Base-by-base conservation (phyloP, 2,113 vertebrate genomes). In the Odontesthes bonariensis region DNA sequence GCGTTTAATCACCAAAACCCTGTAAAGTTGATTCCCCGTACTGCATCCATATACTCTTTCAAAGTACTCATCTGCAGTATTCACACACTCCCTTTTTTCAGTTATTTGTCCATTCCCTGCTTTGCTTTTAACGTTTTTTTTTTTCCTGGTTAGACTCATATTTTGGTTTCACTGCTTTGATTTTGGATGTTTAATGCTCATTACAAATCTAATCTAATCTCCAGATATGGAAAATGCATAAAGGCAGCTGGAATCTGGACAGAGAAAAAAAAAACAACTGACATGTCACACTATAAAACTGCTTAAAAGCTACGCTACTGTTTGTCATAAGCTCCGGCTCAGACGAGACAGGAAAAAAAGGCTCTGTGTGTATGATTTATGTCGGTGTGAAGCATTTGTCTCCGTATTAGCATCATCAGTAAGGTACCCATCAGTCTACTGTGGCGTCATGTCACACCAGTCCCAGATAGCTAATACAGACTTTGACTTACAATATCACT, bases 221-320 rank as follows among this genome's bases (percentile, higher is more conserved):
- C 14, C 5, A 5, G 27, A 16, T 66, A 22, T 19, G 0, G 3
- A 65, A 51, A 51, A 44, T 46, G 23, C 35, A 38, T 32, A 13
- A 56, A 69, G 53, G 42, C 38, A 32, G 9, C 8, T 17, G 23
- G 40, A 1, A 42, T n/a, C 14, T 17, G 12, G 23, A 55, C 8
- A 40, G 5, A 67, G 22, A 67, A 66, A 40, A 66, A 27, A 27
- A 67, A 66, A 40, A 66, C 1, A 27, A 23, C 14, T 17, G 14
- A 57, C 40, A 19, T 16, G 8, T 57, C n/a, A 11, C 46, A 35
- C 40, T 47, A 19, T 33, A n/a, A 57, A 57, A 69, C 8, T 57
- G 53, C 13, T 33, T 57, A 1, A 20, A 55, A n/a, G 42, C 22
- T n/a, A 8, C 46, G 53, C 19, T 35, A 42, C 8, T 12, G 1